Base-by-base conservation (phyloP, 1,140 invertebrate genomes). In the Atopsyche davidsoni region DNA sequence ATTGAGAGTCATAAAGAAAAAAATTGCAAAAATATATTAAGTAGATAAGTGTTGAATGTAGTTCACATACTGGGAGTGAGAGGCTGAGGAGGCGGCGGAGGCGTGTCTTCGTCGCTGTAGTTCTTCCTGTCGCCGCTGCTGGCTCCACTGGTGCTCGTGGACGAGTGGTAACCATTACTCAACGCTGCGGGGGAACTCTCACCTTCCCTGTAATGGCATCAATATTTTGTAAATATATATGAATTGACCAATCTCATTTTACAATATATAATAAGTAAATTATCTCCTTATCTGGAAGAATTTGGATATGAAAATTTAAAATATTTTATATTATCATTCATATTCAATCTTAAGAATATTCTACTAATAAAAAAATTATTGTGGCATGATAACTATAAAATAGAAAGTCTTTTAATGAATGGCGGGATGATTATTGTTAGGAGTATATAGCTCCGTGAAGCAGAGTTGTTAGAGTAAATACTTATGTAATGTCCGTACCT, bases 21-120 rank as follows among this genome's bases (percentile, higher is more conserved):
- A 51, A 6, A 28, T 42, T 40, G 10, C 18, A 32, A 47, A 41
- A 42, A 16, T 42, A 18, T 40, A 52, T n/a, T 18, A 53, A 24
- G 31, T 36, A 25, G 19, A 32, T 11, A 51, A 13, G 11, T 28
- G 32, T 22, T 43, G 6, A 36, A 41, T 36, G 14, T 9, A 23
- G 31, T 51, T 36, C n/a, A 3, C n/a, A 7, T 34, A 51, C 49
- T 51, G 21, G 49, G 49, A 10, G 35, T 34, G 45, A 50, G 25
- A 41, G 39, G 23, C 14, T 34, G 36, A 21, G 38, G 53, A 49
- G 61, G 21, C 18, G 48, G 49, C 2, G 45, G 44, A n/a, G 69
- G 62, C 4, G 70, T 69, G 42, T 73, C 71, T 61, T 73, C 70
- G 58, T 68, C 71, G 59, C 71, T 70, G 55, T 69, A 72, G 45